Percentiles rank a stretch among this genome's conserved stretches.
phyloP scores from a whole-genome alignment of 2,888 invertebrate species.

The Rotaria sp. region DNA sequence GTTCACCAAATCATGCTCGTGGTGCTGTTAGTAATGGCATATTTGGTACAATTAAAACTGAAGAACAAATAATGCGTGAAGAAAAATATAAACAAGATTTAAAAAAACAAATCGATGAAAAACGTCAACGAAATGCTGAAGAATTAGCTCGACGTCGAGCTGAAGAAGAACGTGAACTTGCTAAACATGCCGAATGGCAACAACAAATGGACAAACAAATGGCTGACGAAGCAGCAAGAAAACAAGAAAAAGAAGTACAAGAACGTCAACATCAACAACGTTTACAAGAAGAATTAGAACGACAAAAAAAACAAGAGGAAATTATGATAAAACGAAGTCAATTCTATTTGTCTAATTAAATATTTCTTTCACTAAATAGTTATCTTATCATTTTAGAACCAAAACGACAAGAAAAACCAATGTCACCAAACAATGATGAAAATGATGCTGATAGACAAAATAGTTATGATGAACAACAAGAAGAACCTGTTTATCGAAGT shows the following conservation, averaged over 20 bases:
- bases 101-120: constrained; percentile 38
- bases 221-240: background rate
- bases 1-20: constrained; percentile 31
- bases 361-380: background rate
- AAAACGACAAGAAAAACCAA: background rate
- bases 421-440: background rate
- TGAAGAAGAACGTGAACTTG: constrained; percentile 31
- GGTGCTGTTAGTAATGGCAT: constrained; percentile 32
- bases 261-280: constrained; percentile 2
- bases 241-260: background rate
- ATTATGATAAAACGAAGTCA: background rate
- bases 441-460: background rate
- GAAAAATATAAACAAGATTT: constrained; percentile 35
- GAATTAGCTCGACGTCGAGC: constrained; percentile 33
- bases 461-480: background rate
- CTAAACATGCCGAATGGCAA: background rate
- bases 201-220: background rate
- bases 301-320: constrained; percentile 4
- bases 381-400: background rate
- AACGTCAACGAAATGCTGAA: constrained; percentile 35
- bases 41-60: constrained; percentile 35
- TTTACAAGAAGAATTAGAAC: background rate
- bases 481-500: constrained; percentile 24
- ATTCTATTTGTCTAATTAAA: background rate
- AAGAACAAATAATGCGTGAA: constrained; percentile 27